Evolutionary conservation across 2,888 invertebrate species (phyloP).

Genomic region (Acanthoscelides obtectus): DNA sequence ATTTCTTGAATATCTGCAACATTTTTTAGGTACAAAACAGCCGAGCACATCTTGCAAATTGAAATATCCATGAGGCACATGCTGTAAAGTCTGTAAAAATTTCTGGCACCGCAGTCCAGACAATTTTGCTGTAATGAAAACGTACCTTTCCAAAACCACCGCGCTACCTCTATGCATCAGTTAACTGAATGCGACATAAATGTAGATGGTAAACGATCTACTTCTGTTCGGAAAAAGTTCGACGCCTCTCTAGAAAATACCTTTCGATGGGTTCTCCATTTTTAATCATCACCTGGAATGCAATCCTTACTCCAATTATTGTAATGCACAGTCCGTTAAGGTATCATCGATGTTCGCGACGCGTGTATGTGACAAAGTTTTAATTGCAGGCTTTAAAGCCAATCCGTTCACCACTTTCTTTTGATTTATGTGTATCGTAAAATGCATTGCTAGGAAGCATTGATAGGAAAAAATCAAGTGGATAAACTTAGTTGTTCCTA

Average conservation of each 20-base stretch:
- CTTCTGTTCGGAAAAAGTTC: neutral
- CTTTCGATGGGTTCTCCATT: neutral
- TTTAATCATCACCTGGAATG: neutral
- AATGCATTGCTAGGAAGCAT: neutral
- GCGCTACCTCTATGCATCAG: neutral
- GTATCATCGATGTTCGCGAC: neutral
- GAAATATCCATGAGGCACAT: too few species aligned
- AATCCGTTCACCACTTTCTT: neutral
- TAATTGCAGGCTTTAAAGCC: neutral
- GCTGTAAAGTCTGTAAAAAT: too few species aligned
- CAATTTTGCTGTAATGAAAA: too few species aligned
- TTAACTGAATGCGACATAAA: neutral
- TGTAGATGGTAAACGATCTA: neutral
- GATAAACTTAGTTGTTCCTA: too few species aligned
- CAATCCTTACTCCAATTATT: neutral
- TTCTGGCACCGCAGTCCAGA: too few species aligned
- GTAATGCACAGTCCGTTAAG: neutral
- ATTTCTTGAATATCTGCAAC: too few species aligned
- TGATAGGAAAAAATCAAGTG: too few species aligned
- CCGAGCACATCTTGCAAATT: too few species aligned
- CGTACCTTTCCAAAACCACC: too few species aligned
- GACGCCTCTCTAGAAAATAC: neutral
- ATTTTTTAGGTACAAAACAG: too few species aligned
- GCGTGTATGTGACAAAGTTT: neutral
- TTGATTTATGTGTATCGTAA: neutral